Conservation (phyloP, 2,113 vertebrate species). For the Takifugu bimaculatus region DNA sequence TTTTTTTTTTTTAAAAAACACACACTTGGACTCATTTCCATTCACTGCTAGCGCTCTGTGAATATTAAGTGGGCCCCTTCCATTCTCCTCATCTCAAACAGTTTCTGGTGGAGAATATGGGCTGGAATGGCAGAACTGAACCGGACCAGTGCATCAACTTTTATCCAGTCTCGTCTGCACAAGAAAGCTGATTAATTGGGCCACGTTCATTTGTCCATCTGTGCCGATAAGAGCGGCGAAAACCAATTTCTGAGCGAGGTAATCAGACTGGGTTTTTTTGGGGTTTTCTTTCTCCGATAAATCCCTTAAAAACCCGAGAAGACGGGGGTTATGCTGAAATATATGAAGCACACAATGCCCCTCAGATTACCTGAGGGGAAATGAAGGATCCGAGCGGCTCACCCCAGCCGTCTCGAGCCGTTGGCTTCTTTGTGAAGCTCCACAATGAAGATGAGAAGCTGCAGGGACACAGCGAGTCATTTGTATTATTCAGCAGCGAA, state of each 20-base stretch:
- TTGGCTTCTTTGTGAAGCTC: conserved; percentile 27
- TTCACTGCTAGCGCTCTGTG: conserved; percentile 72
- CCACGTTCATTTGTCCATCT: conserved; percentile 19
- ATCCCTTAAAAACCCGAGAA: conserved; percentile 37
- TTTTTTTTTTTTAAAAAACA: not conserved
- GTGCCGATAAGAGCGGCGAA: conserved; percentile 28
- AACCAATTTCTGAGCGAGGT: conserved; percentile 9
- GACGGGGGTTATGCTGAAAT: conserved; percentile 28
- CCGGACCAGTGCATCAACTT: conserved; percentile 18
- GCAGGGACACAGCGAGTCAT: conserved; percentile 20
- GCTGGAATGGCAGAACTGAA: conserved; percentile 24
- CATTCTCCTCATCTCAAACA: conserved; percentile 62
- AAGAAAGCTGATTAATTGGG: conserved; percentile 5
- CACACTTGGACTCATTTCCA: conserved; percentile 69
- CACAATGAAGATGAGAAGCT: conserved; percentile 26
- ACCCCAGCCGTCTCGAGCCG: conserved; percentile 28
- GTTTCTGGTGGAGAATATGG: conserved; percentile 38
- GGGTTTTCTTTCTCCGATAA: conserved; percentile 27
- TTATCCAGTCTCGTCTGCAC: conserved; percentile 1
- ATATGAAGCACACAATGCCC: conserved; percentile 44
- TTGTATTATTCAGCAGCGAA: conserved; percentile 20
- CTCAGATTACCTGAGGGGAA: conserved; percentile 45
- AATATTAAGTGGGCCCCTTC: conserved; percentile 78
- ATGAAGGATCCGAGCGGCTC: conserved; percentile 32
- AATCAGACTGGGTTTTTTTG: conserved; percentile 20